phyloP scores from a whole-genome alignment of 2,888 invertebrate species.

The Caenorhabditis imperialis region DNA sequence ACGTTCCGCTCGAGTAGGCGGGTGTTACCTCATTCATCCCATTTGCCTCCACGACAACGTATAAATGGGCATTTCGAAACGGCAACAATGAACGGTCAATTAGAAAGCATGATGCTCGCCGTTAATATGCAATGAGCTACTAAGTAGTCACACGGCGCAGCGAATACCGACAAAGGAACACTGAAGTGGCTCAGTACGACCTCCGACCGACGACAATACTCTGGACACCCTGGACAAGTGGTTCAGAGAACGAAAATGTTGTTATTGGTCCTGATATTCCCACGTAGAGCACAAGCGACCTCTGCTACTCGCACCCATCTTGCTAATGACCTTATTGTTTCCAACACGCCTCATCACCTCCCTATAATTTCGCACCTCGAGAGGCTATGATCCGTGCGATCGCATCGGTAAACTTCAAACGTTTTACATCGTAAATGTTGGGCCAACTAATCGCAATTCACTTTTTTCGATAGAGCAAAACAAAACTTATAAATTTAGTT shows the following conservation, averaged over 20 bases:
- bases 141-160: not conserved
- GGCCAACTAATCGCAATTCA: not conserved
- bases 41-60: slow-evolving; percentile 11
- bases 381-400: slow-evolving; percentile 8
- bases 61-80: not conserved
- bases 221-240: too few species aligned
- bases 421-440: not conserved
- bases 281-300: too few species aligned
- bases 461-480: not conserved
- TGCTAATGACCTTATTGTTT: too few species aligned
- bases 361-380: not conserved
- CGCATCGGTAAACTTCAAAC: slow-evolving; percentile 6
- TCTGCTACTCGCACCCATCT: too few species aligned
- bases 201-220: too few species aligned
- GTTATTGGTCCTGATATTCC: too few species aligned
- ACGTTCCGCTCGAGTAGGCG: not conserved
- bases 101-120: not conserved
- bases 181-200: not conserved
- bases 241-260: too few species aligned
- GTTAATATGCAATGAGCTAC: slow-evolving; percentile 24
- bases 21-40: not conserved
- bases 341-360: too few species aligned
- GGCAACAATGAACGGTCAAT: slow-evolving; percentile 22
- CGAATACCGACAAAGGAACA: slow-evolving; percentile 21
- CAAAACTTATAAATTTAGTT: too few species aligned